Evolutionary conservation across 1,140 invertebrate genomes (phyloP).

Genomic region (Nylanderia fulva): DNA sequence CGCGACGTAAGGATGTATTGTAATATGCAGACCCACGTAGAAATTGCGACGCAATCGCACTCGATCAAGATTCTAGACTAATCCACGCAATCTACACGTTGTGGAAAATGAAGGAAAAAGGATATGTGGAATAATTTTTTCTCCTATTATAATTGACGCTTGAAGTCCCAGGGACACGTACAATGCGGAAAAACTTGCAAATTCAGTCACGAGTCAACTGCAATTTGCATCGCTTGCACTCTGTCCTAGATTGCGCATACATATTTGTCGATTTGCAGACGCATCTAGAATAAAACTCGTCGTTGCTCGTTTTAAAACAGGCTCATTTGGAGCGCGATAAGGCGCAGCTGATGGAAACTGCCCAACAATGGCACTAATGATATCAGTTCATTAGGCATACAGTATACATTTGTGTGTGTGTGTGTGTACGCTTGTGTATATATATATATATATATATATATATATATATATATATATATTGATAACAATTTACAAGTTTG

Average conservation of each 20-base stretch:
- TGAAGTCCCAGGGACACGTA: background rate
- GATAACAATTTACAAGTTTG: background rate
- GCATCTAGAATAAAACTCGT: background rate
- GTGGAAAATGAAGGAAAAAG: background rate
- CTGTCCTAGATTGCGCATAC: background rate
- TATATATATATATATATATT: too few species aligned
- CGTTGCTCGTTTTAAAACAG: too few species aligned
- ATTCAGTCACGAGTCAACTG: background rate
- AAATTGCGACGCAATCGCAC: background rate
- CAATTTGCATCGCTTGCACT: background rate
- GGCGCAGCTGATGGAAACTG: background rate
- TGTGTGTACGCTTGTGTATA: background rate
- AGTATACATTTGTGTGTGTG: background rate
- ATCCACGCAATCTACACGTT: background rate
- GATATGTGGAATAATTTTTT: background rate
- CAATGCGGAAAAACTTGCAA: background rate
- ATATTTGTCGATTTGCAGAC: background rate
- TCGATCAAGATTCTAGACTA: slow-evolving; percentile 1
- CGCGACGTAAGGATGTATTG: background rate
- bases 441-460: too few species aligned
- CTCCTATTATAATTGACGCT: background rate
- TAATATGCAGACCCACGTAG: background rate
- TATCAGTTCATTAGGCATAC: background rate
- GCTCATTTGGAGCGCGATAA: slow-evolving; percentile 12
- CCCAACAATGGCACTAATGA: background rate